Evolutionary conservation across 2,113 vertebrate species (phyloP).

Genomic region (Mesembrinibis cayennensis): DNA sequence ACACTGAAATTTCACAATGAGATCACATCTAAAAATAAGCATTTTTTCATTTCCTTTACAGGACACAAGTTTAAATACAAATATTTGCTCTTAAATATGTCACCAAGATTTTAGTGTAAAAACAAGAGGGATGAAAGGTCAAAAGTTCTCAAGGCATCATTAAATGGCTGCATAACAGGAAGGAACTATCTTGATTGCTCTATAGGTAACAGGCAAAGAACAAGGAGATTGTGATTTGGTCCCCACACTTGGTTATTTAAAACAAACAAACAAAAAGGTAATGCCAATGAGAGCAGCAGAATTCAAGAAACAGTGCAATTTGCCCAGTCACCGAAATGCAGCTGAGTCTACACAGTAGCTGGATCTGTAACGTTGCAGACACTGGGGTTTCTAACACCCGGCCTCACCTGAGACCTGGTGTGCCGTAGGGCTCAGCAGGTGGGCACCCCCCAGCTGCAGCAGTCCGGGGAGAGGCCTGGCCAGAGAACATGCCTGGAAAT

Average conservation of each 20-base stretch:
- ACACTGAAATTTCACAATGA: constrained; percentile 37
- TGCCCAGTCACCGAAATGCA: not conserved
- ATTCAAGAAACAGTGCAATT: not conserved
- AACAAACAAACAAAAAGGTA: not conserved
- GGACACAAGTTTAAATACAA: constrained; percentile 10
- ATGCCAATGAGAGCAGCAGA: not conserved
- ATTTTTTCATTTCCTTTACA: constrained; percentile 48
- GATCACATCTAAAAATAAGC: constrained; percentile 43
- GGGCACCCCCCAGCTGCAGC: not conserved
- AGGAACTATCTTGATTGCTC: not conserved
- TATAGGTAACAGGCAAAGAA: not conserved
- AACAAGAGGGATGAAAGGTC: not conserved
- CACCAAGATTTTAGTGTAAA: constrained; percentile 19
- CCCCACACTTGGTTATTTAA: not conserved
- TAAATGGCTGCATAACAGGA: not conserved
- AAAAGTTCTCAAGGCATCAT: not conserved
- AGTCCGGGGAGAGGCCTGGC: not conserved
- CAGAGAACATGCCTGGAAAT: not conserved
- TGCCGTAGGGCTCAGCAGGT: not conserved
- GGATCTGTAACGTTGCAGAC: not conserved
- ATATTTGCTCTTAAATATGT: not conserved
- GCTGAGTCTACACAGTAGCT: fast-evolving
- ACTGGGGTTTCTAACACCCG: fast-evolving
- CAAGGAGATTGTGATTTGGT: not conserved
- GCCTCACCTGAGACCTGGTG: not conserved